Base-by-base conservation (phyloP, 2,888 invertebrate genomes). In the Aelia acuminata region DNA sequence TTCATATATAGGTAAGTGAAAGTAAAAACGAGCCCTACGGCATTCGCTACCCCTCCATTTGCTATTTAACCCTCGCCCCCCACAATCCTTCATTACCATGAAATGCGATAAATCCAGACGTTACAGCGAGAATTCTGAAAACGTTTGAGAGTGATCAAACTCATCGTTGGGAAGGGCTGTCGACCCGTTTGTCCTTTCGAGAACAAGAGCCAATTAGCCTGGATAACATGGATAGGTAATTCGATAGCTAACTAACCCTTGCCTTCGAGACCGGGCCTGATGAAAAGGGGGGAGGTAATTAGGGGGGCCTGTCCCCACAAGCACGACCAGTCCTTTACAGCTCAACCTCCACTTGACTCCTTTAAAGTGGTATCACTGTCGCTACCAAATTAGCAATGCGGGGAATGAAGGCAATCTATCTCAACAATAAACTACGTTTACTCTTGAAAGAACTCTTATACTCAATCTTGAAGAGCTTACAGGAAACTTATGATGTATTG, bases 171-270 rank as follows among this genome's bases (percentile, higher is more conserved):
- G 13, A 18, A 63, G 31, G 63, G 31, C 10, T 31, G 15, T 63
- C 31, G 63, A 31, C 15, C 63, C 31, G 31, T 35, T 63, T 20
- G 31, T 31, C 18, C 63, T 31, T 15, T 31, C 18, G 31, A 63
- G 31, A 18, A 31, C 63, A 63, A 63, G 63, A 63, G 63, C 31
- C 63, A 63, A 63, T 63, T 63, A 63, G 31, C 63, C 18, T 13
- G 31, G 63, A 63, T 63, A 63, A 63, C 31, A 63, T 63, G 63
- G 63, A 63, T 63, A 31, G 63, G 31, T 63, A 63, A 63, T 63
- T 63, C 31, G 63, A 63, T 63, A 63, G 63, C 63, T 63, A 31
- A 63, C 63, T 63, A 63, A 63, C 63, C 63, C 63, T 63, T 63
- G 63, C 63, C 31, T 10, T 31, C 8, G 31, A 63, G 31, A 7